Evolutionary conservation across 1,140 invertebrate species (phyloP), one percentile per base, ranked within the genome.

Genomic region (Drosophila trapezifrons): DNA sequence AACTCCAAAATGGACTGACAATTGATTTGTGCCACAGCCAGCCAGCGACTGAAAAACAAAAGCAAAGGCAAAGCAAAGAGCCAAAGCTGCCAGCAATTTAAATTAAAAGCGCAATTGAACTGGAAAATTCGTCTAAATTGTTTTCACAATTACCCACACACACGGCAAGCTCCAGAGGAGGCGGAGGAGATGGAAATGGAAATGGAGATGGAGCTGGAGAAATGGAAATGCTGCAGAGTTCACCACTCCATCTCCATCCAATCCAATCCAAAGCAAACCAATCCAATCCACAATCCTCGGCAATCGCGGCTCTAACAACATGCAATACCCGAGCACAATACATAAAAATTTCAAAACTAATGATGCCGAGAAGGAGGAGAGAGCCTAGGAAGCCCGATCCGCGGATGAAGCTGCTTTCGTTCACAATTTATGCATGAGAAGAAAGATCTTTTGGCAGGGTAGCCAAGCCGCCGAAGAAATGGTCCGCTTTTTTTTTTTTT

Each of bases 41-140:
- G 42, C 42, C 18, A 57, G 55, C 51, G 52, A 58, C 42, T 60
- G 55, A 45, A 57, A 52, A 17, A 22, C n/a, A 15, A 10, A 55
- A 38, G 27, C 40, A 35, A 25, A n/a, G 32, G 17, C 51, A 43
- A 57, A 38, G 49, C 45, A 42, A 47, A 45, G 20, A 35, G 29
- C 29, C 52, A 55, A 69, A 80, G 58, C 57, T 37, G 60, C 17
- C 59, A 78, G 82, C 75, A 87, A 89, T 87, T 87, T 89, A 89
- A 87, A 89, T 89, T 89, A 89, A 89, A 89, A 90, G 80, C 85
- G 84, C 84, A 89, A 89, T 89, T 89, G 80, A 89, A 89, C 77
- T 89, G 85, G 84, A 89, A 89, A 89, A 89, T 90, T 89, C 80
- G 85, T 74, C 76, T 69, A 87, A 87, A 87, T 87, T 89, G 83